Percentiles rank a stretch among this genome's conserved stretches.
phyloP scores from a whole-genome alignment of 2,797 vertebrate genomes.

The Danio jaintianensis region DNA sequence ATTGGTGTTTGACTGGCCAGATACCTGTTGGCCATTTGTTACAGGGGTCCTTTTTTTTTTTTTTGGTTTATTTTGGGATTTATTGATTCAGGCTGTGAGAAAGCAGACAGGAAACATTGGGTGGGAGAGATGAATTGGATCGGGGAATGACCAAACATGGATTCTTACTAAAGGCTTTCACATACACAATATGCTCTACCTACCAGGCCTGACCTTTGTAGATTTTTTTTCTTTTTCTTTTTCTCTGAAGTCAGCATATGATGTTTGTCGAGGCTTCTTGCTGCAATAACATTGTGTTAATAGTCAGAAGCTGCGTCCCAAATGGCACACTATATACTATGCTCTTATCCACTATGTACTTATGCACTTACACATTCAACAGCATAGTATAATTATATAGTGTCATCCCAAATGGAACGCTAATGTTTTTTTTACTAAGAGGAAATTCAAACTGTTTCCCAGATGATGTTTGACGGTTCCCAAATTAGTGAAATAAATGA shows the following conservation, averaged over 20 bases:
- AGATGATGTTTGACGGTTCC: too few species aligned
- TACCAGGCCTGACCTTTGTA: neutral
- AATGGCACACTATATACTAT: too few species aligned
- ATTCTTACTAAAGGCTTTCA: neutral
- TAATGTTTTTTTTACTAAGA: too few species aligned
- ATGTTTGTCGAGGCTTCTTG: neutral
- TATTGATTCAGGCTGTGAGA: conserved; percentile 20
- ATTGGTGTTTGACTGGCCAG: neutral
- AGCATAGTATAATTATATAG: too few species aligned
- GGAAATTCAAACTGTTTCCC: too few species aligned
- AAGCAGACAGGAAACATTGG: conserved; percentile 1
- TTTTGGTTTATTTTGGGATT: neutral
- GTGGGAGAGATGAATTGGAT: neutral
- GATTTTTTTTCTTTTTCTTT: neutral
- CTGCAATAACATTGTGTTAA: neutral
- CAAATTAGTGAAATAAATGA: too few species aligned
- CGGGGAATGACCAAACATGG: neutral
- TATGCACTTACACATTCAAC: too few species aligned
- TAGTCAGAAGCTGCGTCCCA: too few species aligned
- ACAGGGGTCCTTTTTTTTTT: neutral
- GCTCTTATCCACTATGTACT: too few species aligned
- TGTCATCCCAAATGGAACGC: too few species aligned
- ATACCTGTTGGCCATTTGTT: neutral
- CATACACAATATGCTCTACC: conserved; percentile 1
- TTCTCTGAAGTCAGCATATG: neutral